Base-by-base conservation (phyloP, 2,888 invertebrate species). In the Allygus modestus region DNA sequence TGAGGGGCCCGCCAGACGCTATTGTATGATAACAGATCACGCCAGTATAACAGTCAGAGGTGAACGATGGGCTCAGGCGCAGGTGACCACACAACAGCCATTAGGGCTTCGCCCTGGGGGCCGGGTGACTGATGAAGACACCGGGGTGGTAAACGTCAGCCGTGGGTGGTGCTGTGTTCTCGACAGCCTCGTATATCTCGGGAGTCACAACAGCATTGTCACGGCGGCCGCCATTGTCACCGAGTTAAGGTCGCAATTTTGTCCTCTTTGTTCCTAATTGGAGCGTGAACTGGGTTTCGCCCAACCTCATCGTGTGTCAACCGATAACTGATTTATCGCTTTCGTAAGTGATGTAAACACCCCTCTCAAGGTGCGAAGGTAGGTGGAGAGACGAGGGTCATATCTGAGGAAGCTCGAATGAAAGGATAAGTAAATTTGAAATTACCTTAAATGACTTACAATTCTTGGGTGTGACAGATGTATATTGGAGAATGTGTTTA, bases 151-250 rank as follows among this genome's bases (percentile, higher is more conserved):
- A 43, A 12, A 43, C 31, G 73, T 75, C 73, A 37, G n/a, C 23
- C n/a, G 43, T 77, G 77, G 77, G 77, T 77, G 77, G 77, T 51
- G 77, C 28, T 1, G 41, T n/a, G n/a, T n/a, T 7, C 69, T 31
- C 15, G 31, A 73, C n/a, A 11, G 41, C 73, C 41, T 28, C 77
- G 28, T 77, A 77, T 77, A 77, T 77, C 77, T 28, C 41, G 15
- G 4, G 51, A 46, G 77, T 77, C 77, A 77, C 77, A 77, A 77
- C 51, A 77, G 46, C 46, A 46, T 77, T 71, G 71, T 71, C 71
- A 71, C 37, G 71, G 23, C 7, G 69, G 69, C 41, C 33, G 5
- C 69, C 31, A 69, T 31, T 33, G 69, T 73, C 7, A 33, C 43
- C 4, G 28, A 28, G 73, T 31, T 31, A 41, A 73, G 20, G 77